Evolutionary conservation across 2,888 invertebrate species (phyloP), one percentile per base, ranked within the genome.

Genomic region (Agonopterix alstromeriana): DNA sequence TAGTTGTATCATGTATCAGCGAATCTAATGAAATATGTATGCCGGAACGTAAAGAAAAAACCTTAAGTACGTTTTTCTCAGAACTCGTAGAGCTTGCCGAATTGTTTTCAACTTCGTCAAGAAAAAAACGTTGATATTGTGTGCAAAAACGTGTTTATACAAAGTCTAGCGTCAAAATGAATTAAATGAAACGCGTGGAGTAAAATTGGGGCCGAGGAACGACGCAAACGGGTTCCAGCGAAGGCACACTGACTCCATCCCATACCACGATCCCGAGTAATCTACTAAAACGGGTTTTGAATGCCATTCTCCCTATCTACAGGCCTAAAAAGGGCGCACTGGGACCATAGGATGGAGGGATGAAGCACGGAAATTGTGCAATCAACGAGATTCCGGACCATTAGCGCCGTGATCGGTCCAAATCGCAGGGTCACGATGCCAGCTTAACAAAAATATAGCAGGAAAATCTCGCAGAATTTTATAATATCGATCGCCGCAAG

Each of bases 11-110:
- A 52, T 64, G 59, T 61, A 60, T 60, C 53, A 58, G 54, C 54
- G 47, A 17, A 46, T 58, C 55, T 67, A 66, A 74, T 73, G 67
- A 71, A 71, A 70, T 70, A 73, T 68, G 63, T 67, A 74, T 70
- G 57, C 49, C 60, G 53, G 56, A 55, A 58, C 52, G 53, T 56
- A 36, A 53, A 61, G 66, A 67, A 67, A 68, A 63, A 53, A 58
- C 45, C 42, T 3, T 42, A 42, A 10, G 42, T 42, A 43, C 50
- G 46, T 50, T 50, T 44, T 61, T 60, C 59, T 58, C 46, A 51
- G 52, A 60, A 49, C 35, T 43, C 42, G 42, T 42, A 12, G 35
- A 10, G 44, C 27, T 27, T 27, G 27, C 44, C 35, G 44, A 44
- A 35, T 44, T 44, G 27, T 42, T 42, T 27, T 27, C 27, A 7